A percentile compares a stretch with the other conserved stretches of the same genome.
Evolutionary conservation across 92 coral and sea anemone species (phyloP).

Genomic region (Paragorgia papillata): DNA sequence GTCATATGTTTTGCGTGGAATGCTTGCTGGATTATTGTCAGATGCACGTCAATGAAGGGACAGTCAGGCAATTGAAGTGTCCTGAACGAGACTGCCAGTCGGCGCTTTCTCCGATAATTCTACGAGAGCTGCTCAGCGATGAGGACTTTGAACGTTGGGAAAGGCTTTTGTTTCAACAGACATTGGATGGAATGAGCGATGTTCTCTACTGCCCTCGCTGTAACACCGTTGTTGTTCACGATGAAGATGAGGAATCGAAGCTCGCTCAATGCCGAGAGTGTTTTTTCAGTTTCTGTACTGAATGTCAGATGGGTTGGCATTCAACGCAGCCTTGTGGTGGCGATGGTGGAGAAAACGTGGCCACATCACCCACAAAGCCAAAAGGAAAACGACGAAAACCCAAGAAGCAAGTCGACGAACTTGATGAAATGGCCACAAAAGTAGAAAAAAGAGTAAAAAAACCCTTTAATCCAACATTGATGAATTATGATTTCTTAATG

Average conservation of each 20-base stretch:
- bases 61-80: conserved; percentile 71
- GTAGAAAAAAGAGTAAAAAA: not conserved
- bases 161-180: conserved; percentile 68
- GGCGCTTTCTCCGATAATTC: conserved; percentile 66
- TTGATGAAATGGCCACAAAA: conserved; percentile 23
- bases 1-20: conserved; percentile 80
- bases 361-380: conserved; percentile 1
- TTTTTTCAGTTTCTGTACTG: conserved; percentile 86
- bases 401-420: conserved; percentile 7
- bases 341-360: conserved; percentile 55
- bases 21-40: conserved; percentile 82
- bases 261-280: conserved; percentile 87
- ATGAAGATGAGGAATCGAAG: conserved; percentile 74
- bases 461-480: not conserved
- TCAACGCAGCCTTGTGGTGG: conserved; percentile 63
- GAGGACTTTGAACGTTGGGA: conserved; percentile 86
- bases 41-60: conserved; percentile 73
- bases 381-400: conserved; percentile 25
- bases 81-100: conserved; percentile 77
- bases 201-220: conserved; percentile 92
- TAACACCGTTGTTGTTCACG: conserved; percentile 74
- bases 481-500: conserved; percentile 62
- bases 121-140: conserved; percentile 66
- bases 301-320: conserved; percentile 89
- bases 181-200: conserved; percentile 85